These are phyloP conservation scores for Pterois miles DNA, from an alignment of 2,797 vertebrate species.

Conservation along the genomic window DNA sequence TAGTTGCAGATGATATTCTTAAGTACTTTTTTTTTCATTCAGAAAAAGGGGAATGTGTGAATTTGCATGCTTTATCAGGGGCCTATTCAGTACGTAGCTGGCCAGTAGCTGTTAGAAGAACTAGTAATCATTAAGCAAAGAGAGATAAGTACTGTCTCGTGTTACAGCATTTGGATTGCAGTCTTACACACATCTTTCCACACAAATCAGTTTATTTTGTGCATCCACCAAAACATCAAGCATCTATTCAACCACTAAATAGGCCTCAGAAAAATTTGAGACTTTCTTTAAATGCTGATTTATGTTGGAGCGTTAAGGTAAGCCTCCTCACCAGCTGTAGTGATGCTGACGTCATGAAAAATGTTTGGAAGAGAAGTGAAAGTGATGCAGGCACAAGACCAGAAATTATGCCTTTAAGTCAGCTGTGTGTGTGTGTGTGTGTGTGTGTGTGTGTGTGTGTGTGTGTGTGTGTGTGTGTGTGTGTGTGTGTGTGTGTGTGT, in stretches of 20 bases:
- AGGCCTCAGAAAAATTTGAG: background rate
- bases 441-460: too few species aligned
- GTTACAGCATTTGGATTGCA: conserved; percentile 6
- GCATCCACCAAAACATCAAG: background rate
- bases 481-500: background rate
- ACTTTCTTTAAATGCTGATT: too few species aligned
- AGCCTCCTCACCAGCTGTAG: conserved; percentile 14
- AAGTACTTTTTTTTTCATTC: too few species aligned
- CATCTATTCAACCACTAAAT: background rate
- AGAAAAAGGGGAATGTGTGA: too few species aligned
- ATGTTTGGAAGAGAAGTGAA: conserved; percentile 46
- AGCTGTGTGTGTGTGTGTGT: conserved; percentile 3
- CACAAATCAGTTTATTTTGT: background rate
- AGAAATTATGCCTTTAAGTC: conserved; percentile 1
- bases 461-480: background rate
- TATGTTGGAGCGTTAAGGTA: background rate
- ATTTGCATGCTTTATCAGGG: too few species aligned
- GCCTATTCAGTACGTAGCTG: background rate
- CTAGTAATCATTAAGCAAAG: background rate
- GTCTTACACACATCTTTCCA: conserved; percentile 12
- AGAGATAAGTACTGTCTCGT: background rate
- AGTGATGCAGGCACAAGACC: conserved; percentile 29
- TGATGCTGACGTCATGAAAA: background rate
- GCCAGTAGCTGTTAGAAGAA: too few species aligned
- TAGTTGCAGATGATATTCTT: too few species aligned